Evolutionary conservation across 2,113 vertebrate genomes (phyloP).

Genomic region (Amazona guildingii): DNA sequence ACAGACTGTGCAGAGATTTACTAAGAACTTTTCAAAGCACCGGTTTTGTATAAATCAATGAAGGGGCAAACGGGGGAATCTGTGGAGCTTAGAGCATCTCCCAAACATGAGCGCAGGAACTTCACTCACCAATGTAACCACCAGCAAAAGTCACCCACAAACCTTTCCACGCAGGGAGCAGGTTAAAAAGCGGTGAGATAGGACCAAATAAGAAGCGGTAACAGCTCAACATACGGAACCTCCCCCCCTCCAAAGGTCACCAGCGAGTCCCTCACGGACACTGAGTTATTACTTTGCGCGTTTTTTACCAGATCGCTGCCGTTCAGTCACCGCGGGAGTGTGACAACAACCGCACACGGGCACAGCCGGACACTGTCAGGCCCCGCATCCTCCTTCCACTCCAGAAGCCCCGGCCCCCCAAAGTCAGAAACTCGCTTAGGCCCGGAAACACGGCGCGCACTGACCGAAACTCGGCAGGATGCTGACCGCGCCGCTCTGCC

Average conservation of each 20-base stretch:
- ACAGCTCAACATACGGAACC: neutral
- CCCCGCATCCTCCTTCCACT: neutral
- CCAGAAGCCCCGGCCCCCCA: neutral
- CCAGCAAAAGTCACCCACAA: neutral
- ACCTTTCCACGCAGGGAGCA: neutral
- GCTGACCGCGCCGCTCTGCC: neutral
- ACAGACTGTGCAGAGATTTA: neutral
- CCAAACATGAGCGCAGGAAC: fast-evolving
- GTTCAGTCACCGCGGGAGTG: neutral
- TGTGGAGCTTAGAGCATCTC: neutral
- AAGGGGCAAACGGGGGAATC: neutral
- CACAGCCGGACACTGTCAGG: neutral
- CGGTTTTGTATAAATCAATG: neutral
- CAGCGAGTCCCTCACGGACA: neutral
- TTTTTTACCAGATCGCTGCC: neutral
- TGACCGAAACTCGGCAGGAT: neutral
- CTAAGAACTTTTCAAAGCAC: neutral
- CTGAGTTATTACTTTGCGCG: neutral
- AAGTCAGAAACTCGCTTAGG: neutral
- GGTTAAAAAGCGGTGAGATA: neutral
- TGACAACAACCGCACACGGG: fast-evolving
- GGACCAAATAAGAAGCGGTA: neutral
- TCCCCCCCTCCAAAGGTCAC: neutral
- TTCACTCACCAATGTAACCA: neutral
- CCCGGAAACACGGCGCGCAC: neutral